A percentile compares a stretch with the other conserved stretches of the same genome.
phyloP scores from a whole-genome alignment of 2,888 invertebrate genomes.

The Eupeodes luniger region DNA sequence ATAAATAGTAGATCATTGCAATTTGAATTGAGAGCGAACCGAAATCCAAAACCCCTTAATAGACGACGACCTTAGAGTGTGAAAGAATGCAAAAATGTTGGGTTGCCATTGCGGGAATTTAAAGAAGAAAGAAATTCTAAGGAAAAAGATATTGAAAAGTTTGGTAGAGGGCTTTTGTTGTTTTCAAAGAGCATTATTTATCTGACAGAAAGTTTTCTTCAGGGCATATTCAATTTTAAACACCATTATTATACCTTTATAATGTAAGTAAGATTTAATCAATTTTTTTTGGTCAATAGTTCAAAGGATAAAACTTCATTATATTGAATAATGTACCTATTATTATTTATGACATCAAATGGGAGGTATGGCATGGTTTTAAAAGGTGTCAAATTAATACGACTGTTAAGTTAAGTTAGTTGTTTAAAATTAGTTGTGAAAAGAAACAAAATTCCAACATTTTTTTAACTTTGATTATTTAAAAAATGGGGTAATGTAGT shows the following conservation, averaged over 20 bases:
- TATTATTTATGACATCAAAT: too few relatives aligned
- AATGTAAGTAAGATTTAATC: not conserved
- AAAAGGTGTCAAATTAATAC: too few relatives aligned
- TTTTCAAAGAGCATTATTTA: not conserved
- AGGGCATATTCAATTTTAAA: not conserved
- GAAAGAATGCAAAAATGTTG: not conserved
- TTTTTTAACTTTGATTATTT: too few relatives aligned
- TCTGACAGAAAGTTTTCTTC: not conserved
- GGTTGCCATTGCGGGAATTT: not conserved
- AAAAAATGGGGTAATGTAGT: too few relatives aligned
- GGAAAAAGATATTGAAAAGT: not conserved
- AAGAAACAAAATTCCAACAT: too few relatives aligned
- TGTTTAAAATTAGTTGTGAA: too few relatives aligned
- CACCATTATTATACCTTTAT: not conserved
- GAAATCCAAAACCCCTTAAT: not conserved
- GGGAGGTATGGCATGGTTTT: too few relatives aligned
- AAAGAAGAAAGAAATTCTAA: not conserved
- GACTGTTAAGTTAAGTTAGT: too few relatives aligned
- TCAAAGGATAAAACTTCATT: too few relatives aligned
- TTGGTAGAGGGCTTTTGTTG: not conserved
- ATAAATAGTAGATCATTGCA: constrained; percentile 28
- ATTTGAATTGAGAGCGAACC: not conserved
- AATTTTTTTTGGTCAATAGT: too few relatives aligned
- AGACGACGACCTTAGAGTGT: not conserved
- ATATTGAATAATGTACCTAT: too few relatives aligned